phyloP scores from a whole-genome alignment of 2,113 vertebrate species.

The Diglossa brunneiventris region DNA sequence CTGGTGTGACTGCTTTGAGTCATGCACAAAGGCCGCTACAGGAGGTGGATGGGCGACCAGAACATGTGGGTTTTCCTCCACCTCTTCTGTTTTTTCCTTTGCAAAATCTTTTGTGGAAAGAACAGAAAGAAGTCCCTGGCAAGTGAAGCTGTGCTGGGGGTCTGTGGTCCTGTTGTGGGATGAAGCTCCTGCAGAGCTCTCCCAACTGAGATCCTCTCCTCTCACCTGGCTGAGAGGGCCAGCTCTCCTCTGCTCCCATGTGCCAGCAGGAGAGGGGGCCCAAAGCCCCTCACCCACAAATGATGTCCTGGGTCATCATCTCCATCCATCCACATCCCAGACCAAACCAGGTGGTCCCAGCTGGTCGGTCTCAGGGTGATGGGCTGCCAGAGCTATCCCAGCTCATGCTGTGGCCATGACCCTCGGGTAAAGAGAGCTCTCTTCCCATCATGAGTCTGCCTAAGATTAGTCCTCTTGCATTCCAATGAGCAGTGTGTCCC shows the following conservation, averaged over 20 bases:
- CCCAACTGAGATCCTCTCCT: not conserved
- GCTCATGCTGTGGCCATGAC: not conserved
- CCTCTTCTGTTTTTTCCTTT: not conserved
- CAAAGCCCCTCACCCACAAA: not conserved
- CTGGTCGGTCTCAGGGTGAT: fast-evolving
- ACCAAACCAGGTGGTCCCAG: not conserved
- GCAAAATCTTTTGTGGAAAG: not conserved
- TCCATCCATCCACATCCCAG: not conserved
- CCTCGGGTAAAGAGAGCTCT: not conserved
- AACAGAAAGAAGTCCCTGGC: not conserved
- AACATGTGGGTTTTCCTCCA: not conserved
- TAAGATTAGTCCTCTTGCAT: not conserved
- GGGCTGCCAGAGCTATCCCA: not conserved
- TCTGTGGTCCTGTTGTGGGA: not conserved
- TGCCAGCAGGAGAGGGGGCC: not conserved
- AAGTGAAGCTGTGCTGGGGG: not conserved
- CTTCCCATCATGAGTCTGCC: not conserved
- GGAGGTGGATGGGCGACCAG: not conserved
- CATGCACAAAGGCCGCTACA: not conserved
- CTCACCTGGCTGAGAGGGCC: fast-evolving
- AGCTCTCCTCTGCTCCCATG: not conserved
- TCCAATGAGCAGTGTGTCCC: not conserved
- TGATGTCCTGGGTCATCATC: not conserved
- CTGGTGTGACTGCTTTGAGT: not conserved
- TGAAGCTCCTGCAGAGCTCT: not conserved